These are phyloP conservation scores for Steinernema hermaphroditum DNA, from an alignment of 2,888 invertebrate genomes.

Conservation along the genomic window DNA sequence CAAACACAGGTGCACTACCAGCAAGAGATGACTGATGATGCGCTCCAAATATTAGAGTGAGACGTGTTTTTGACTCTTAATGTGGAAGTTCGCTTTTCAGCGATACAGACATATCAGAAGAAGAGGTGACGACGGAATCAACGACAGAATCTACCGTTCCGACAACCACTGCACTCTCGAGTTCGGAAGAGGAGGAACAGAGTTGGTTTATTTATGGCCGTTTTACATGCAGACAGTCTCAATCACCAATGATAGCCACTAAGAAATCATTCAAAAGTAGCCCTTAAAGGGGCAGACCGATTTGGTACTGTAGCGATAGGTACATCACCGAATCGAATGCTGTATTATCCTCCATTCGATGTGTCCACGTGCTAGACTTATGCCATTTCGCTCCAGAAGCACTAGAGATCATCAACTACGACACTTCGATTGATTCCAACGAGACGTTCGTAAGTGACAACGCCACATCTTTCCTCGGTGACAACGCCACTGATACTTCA, in stretches of 20 bases:
- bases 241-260: too few relatives aligned
- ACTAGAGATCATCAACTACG: constrained; percentile 13
- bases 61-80: neutral
- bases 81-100: neutral
- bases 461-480: neutral
- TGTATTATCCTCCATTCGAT: too few relatives aligned
- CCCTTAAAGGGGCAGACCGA: too few relatives aligned
- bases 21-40: neutral
- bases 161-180: neutral
- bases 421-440: neutral
- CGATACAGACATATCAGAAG: neutral
- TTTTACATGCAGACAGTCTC: too few relatives aligned
- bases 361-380: too few relatives aligned
- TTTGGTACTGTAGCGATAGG: too few relatives aligned
- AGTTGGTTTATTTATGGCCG: too few relatives aligned
- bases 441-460: neutral
- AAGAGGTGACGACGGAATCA: neutral
- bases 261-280: too few relatives aligned
- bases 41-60: constrained; percentile 1
- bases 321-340: too few relatives aligned
- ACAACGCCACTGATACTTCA: neutral
- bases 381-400: neutral
- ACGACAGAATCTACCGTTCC: neutral
- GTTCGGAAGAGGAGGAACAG: constrained; percentile 5
- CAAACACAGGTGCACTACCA: neutral